Conservation (phyloP, 2,888 invertebrate genomes). For the Magallana nippona region DNA sequence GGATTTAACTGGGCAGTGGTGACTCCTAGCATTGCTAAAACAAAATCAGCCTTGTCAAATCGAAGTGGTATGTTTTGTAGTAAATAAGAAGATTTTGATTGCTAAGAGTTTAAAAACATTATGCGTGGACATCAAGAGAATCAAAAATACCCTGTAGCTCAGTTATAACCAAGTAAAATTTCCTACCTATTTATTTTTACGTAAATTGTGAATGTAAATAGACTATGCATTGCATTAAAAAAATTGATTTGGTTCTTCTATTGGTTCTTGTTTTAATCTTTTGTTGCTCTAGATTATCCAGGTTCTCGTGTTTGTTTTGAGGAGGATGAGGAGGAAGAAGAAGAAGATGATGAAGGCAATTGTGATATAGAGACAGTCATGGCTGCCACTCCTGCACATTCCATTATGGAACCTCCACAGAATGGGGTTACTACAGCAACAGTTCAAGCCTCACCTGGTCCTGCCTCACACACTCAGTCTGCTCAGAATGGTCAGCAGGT, state of each 20-base stretch:
- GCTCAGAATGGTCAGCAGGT: not conserved
- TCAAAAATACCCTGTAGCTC: too few species aligned
- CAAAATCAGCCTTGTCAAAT: not conserved
- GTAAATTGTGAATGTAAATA: not conserved
- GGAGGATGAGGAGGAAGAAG: constrained; percentile 36
- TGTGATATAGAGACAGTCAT: constrained; percentile 46
- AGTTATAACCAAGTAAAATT: too few species aligned
- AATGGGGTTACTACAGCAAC: not conserved
- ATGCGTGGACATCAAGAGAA: not conserved
- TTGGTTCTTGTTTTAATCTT: too few species aligned
- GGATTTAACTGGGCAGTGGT: constrained; percentile 47
- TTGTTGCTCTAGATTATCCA: not conserved
- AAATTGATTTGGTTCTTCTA: too few species aligned
- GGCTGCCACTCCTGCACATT: constrained; percentile 45
- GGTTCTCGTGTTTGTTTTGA: constrained; percentile 30
- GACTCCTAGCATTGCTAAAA: constrained; percentile 44
- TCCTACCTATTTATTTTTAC: not conserved
- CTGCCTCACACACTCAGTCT: not conserved
- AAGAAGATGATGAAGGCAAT: constrained; percentile 7
- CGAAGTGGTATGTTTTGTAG: not conserved
- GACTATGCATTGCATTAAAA: too few species aligned
- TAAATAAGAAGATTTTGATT: not conserved
- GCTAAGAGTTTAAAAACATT: not conserved
- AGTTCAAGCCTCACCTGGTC: not conserved
- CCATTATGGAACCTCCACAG: constrained; percentile 46